phyloP scores from a whole-genome alignment of 2,888 invertebrate genomes.

The Hydroisotoma schaefferi region DNA sequence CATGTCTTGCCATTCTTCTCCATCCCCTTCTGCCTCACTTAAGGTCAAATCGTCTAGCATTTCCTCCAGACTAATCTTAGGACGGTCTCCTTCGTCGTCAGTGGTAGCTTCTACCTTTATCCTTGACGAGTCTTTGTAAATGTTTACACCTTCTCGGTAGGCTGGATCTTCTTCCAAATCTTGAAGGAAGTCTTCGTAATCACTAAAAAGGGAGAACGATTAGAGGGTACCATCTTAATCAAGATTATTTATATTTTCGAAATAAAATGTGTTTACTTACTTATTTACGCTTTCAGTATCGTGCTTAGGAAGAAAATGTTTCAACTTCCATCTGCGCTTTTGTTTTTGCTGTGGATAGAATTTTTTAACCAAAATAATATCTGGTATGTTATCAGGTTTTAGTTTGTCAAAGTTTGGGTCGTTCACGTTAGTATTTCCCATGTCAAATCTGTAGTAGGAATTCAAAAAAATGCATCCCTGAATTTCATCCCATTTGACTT shows the following conservation, averaged over 20 bases:
- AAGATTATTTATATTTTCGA: neutral
- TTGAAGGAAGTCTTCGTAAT: slow-evolving; percentile 92
- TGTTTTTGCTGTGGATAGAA: slow-evolving; percentile 64
- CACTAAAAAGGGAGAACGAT: slow-evolving; percentile 59
- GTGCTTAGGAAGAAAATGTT: slow-evolving; percentile 43
- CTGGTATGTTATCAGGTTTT: slow-evolving; percentile 64
- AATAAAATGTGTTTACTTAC: slow-evolving; percentile 23
- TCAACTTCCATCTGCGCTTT: slow-evolving; percentile 73
- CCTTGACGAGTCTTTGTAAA: slow-evolving; percentile 62
- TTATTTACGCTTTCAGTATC: slow-evolving; percentile 45
- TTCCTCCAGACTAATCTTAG: slow-evolving; percentile 76
- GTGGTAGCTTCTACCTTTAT: slow-evolving; percentile 53
- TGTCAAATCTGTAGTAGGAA: slow-evolving; percentile 67
- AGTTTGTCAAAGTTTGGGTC: slow-evolving; percentile 83
- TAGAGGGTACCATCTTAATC: neutral
- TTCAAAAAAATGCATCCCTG: neutral
- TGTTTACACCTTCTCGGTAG: slow-evolving; percentile 86
- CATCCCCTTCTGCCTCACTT: slow-evolving; percentile 73
- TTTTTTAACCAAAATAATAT: slow-evolving; percentile 94
- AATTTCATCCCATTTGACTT: neutral
- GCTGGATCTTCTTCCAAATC: slow-evolving; percentile 94
- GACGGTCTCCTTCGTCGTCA: slow-evolving; percentile 59
- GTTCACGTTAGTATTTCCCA: slow-evolving; percentile 87
- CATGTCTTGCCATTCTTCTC: slow-evolving; percentile 51
- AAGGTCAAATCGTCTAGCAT: slow-evolving; percentile 88